Percentiles rank a stretch among this genome's conserved stretches.
Conservation (phyloP, 2,113 vertebrate genomes). For the Phyllostomus discolor region DNA sequence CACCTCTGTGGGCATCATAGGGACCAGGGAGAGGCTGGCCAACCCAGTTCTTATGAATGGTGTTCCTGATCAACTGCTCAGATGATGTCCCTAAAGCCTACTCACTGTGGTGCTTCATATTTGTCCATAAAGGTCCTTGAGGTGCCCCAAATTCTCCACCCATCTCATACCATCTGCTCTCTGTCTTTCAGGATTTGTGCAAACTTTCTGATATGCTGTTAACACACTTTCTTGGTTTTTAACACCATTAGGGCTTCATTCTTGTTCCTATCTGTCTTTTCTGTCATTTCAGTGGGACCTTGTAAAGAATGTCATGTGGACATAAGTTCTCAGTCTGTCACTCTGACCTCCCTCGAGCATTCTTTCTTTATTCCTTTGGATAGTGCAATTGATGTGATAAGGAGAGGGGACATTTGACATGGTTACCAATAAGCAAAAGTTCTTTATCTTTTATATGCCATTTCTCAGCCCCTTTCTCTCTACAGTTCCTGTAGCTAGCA, state of each 20-base stretch:
- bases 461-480: conserved; percentile 25
- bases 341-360: conserved; percentile 6
- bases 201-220: not conserved
- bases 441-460: not conserved
- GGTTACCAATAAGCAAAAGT: conserved; percentile 24
- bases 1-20: not conserved
- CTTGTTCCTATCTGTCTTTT: not conserved
- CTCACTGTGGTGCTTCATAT: not conserved
- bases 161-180: not conserved
- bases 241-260: not conserved
- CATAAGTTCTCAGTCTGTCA: not conserved
- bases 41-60: not conserved
- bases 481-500: not conserved
- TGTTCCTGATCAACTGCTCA: not conserved
- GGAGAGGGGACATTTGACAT: not conserved
- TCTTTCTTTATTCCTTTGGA: conserved; percentile 31
- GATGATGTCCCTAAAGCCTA: not conserved
- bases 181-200: not conserved
- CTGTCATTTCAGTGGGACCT: conserved; percentile 11
- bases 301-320: not conserved
- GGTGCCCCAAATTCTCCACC: not conserved
- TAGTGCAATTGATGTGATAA: conserved; percentile 1
- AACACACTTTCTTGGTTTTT: not conserved
- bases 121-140: not conserved
- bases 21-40: not conserved